Conservation (phyloP, 2,113 vertebrate species). For the Solenodon paradoxus region DNA sequence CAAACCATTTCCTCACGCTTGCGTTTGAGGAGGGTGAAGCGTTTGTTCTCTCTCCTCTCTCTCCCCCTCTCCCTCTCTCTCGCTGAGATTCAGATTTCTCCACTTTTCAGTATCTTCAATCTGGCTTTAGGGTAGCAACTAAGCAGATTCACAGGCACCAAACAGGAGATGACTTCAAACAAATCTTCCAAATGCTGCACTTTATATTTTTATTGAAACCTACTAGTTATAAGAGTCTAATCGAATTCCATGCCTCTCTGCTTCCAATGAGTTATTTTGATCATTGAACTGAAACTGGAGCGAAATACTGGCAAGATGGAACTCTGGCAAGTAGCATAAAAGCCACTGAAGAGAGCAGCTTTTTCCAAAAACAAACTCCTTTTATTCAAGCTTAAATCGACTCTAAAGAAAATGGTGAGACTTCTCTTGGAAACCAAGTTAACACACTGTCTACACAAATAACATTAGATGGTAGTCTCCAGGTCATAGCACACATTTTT, state of each 20-base stretch:
- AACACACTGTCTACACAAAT: background rate
- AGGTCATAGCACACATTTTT: background rate
- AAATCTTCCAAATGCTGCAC: background rate
- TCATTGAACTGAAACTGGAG: conserved; percentile 35
- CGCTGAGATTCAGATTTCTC: conserved; percentile 57
- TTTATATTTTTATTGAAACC: conserved; percentile 15
- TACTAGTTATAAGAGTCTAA: background rate
- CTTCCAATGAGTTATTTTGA: conserved; percentile 60
- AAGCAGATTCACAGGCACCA: conserved; percentile 22
- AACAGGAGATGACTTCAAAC: conserved; percentile 54
- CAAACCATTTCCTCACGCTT: conserved; percentile 57
- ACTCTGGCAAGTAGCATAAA: conserved; percentile 46
- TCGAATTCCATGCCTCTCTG: background rate
- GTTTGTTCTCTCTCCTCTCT: background rate
- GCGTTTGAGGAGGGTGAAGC: conserved; percentile 57
- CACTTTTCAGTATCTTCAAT: background rate
- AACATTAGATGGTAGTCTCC: background rate
- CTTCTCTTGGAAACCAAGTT: conserved; percentile 29
- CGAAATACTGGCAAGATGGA: conserved; percentile 39
- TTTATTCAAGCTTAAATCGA: background rate
- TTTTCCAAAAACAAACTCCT: conserved; percentile 47
- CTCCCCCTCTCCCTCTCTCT: background rate
- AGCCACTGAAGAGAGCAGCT: conserved; percentile 33
- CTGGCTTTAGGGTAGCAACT: conserved; percentile 49
- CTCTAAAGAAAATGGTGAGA: background rate